Percentiles rank a stretch among this genome's conserved stretches.
phyloP scores from a whole-genome alignment of 1,140 invertebrate genomes.

The Platorchestia sp. region DNA sequence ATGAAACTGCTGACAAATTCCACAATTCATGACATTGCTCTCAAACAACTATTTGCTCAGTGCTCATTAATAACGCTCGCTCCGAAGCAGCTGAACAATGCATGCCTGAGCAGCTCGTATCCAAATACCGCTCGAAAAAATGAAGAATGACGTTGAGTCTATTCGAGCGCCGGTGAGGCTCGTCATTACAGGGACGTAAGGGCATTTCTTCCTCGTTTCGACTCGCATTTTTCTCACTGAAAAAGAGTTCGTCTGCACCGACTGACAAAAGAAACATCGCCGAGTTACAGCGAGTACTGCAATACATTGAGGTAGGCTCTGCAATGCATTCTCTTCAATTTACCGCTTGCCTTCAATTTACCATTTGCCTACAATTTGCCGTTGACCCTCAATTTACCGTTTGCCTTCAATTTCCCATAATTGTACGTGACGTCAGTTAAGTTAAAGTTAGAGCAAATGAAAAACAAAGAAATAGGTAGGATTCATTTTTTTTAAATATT shows the following conservation, averaged over 20 bases:
- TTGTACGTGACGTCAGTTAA: background rate
- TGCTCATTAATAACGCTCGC: background rate
- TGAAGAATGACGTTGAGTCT: background rate
- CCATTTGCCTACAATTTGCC: background rate
- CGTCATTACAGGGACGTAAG: background rate
- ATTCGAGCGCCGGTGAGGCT: background rate
- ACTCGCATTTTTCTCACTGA: background rate
- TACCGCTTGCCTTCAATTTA: background rate
- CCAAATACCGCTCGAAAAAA: background rate
- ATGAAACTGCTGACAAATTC: background rate
- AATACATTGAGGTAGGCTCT: background rate
- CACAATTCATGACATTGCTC: background rate
- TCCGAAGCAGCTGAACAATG: background rate
- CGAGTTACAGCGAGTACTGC: background rate
- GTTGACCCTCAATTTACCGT: background rate
- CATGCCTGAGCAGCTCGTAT: background rate
- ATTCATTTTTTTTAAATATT: background rate
- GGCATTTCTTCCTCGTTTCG: background rate
- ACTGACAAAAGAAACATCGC: background rate
- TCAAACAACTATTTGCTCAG: background rate
- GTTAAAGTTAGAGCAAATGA: background rate
- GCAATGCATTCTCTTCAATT: background rate
- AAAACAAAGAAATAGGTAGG: background rate
- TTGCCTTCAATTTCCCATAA: background rate
- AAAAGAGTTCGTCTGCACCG: background rate